Conservation (phyloP, 2,888 invertebrate species). For the Microplitis deprimator region DNA sequence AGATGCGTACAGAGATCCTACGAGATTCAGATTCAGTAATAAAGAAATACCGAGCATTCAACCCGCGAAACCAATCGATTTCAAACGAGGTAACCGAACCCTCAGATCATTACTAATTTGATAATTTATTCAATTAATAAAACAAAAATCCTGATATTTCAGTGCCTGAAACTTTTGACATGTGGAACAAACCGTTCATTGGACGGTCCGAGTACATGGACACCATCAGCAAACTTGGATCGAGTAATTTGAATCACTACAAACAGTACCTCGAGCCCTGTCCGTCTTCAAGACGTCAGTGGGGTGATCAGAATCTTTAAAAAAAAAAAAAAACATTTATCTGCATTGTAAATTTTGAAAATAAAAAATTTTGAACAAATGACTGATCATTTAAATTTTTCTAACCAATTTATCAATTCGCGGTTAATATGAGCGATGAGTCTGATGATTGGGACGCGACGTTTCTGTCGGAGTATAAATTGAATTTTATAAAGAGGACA, state of each 20-base stretch:
- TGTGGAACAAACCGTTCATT: conserved; percentile 75
- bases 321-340: neutral
- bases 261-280: conserved; percentile 75
- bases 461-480: neutral
- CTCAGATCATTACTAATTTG: neutral
- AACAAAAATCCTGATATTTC: conserved; percentile 30
- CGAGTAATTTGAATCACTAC: conserved; percentile 75
- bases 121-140: neutral
- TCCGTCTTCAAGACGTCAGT: conserved; percentile 46
- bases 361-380: conserved; percentile 7
- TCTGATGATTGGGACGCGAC: neutral
- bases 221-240: conserved; percentile 75
- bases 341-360: neutral
- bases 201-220: conserved; percentile 78
- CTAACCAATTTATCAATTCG: neutral
- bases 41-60: conserved; percentile 75
- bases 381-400: neutral
- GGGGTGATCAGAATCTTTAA: conserved; percentile 37
- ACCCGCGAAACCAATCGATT: conserved; percentile 67
- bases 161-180: conserved; percentile 73
- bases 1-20: conserved; percentile 77
- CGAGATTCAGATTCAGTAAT: conserved; percentile 75
- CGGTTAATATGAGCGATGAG: neutral
- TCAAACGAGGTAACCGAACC: conserved; percentile 48
- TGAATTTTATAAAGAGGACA: neutral